These are phyloP conservation scores for Crotalus tigris DNA, from an alignment of 2,113 vertebrate species.

Conservation along the genomic window DNA sequence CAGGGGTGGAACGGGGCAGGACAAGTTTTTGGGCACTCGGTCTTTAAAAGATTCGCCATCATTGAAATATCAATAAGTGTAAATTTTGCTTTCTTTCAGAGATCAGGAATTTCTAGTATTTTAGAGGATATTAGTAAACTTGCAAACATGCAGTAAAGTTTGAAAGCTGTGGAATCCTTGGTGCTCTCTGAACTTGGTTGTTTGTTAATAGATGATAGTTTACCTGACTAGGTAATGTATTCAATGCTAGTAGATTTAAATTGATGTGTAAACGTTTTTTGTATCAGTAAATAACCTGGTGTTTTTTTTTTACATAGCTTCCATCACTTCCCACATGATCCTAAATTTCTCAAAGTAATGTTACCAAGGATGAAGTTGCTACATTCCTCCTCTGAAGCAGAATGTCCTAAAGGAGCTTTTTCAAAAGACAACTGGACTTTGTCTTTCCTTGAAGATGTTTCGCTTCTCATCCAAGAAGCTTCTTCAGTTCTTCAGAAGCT, in stretches of 20 bases:
- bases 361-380: not conserved
- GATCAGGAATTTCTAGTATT: slow-evolving; percentile 15
- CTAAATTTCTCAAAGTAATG: not conserved
- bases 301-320: not conserved
- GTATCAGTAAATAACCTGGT: accelerated
- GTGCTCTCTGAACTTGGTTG: no score
- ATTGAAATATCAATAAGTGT: not conserved
- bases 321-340: not conserved
- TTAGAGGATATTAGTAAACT: slow-evolving; percentile 16
- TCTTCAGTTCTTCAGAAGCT: not conserved
- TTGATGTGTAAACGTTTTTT: not conserved
- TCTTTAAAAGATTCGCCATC: no score
- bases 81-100: slow-evolving; percentile 12
- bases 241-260: not conserved
- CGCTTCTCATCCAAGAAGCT: not conserved
- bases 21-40: no score
- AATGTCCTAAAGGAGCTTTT: not conserved
- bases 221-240: no score
- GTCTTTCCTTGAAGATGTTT: not conserved
- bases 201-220: no score
- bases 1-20: no score
- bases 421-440: not conserved
- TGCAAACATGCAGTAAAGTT: slow-evolving; percentile 17
- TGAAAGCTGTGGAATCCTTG: not conserved
- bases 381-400: not conserved